These are phyloP conservation scores for Ephestia elutella DNA, from an alignment of 1,140 invertebrate species.

Conservation along the genomic window DNA sequence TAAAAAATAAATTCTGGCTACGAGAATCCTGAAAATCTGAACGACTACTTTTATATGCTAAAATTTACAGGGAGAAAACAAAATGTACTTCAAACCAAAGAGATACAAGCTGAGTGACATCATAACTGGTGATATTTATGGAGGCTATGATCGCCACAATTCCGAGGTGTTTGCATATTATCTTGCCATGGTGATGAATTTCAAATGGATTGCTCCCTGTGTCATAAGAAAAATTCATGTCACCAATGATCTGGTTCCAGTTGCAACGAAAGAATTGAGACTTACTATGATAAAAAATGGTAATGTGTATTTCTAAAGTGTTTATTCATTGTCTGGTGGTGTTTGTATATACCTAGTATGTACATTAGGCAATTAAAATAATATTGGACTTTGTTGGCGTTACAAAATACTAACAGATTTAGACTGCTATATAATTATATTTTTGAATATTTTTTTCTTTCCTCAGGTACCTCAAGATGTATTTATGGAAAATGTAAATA, in stretches of 20 bases:
- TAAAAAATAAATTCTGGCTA: too few species aligned
- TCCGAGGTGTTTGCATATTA: constrained; percentile 98
- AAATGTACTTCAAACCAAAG: constrained; percentile 92
- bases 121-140: constrained; percentile 86
- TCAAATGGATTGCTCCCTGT: constrained; percentile 86
- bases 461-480: constrained; percentile 74
- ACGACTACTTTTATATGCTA: constrained; percentile 8
- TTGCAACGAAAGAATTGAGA: constrained; percentile 80
- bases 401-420: too few species aligned
- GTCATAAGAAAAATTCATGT: constrained; percentile 86
- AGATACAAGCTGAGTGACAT: constrained; percentile 87
- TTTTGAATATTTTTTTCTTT: not conserved
- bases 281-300: constrained; percentile 75
- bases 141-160: constrained; percentile 92
- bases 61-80: constrained; percentile 78
- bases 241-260: constrained; percentile 81
- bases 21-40: too few species aligned
- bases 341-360: too few species aligned
- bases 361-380: too few species aligned
- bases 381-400: too few species aligned
- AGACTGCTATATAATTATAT: too few species aligned
- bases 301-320: constrained; percentile 25
- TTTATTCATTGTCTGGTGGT: too few species aligned
- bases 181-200: constrained; percentile 84
- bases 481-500: constrained; percentile 94